A percentile compares a stretch with the other conserved stretches of the same genome.
Conservation (phyloP, 2,113 vertebrate genomes). For the Otus sunia region DNA sequence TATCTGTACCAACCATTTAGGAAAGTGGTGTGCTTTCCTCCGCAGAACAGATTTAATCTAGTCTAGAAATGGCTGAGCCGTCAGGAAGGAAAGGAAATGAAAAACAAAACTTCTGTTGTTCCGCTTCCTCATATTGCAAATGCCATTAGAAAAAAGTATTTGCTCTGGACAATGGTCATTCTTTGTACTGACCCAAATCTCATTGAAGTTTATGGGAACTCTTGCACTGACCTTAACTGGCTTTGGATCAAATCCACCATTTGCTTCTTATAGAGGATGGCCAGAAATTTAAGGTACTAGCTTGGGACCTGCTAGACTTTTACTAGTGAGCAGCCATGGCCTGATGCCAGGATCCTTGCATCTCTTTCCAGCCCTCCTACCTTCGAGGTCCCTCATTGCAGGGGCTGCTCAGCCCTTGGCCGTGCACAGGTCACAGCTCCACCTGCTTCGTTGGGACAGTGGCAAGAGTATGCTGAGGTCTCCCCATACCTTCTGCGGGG, state of each 20-base stretch:
- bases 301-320: neutral
- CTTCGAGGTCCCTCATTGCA: neutral
- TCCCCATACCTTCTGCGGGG: accelerated
- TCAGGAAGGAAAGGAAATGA: conserved; percentile 52
- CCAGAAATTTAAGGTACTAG: neutral
- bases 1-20: conserved; percentile 3
- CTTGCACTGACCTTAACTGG: neutral
- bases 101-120: conserved; percentile 23
- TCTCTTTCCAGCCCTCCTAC: neutral
- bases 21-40: neutral
- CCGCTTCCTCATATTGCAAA: neutral
- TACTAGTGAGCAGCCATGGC: neutral
- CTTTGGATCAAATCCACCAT: neutral
- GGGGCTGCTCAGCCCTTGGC: neutral
- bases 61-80: neutral
- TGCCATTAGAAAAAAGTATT: neutral
- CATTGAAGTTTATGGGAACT: neutral
- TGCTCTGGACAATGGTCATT: conserved; percentile 32
- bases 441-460: neutral
- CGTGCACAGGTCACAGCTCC: neutral
- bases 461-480: accelerated
- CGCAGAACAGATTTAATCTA: neutral
- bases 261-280: neutral
- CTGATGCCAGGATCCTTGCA: neutral
- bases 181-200: conserved; percentile 11